phyloP scores from a whole-genome alignment of 2,113 vertebrate genomes.

The Heliornis fulica region DNA sequence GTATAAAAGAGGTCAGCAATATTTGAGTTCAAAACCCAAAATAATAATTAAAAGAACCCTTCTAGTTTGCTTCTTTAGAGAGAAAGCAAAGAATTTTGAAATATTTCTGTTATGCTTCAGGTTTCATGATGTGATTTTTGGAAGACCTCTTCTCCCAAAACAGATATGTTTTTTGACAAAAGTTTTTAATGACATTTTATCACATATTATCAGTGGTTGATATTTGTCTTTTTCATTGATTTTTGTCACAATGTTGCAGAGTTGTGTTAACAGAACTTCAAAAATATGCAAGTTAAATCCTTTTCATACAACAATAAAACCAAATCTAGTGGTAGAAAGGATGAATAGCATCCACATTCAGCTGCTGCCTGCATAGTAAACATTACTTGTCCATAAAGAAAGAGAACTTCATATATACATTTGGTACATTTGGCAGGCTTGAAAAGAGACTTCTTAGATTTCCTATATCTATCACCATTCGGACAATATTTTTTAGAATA shows the following conservation, averaged over 20 bases:
- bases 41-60: too few species aligned
- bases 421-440: not conserved
- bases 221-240: not conserved
- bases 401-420: not conserved
- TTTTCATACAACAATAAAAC: not conserved
- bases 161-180: not conserved
- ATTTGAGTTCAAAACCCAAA: too few species aligned
- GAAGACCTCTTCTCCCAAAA: not conserved
- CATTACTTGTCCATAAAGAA: not conserved
- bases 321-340: not conserved
- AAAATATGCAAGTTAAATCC: not conserved
- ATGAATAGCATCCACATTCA: not conserved
- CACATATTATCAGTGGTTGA: not conserved
- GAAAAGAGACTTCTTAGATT: not conserved
- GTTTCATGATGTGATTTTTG: not conserved
- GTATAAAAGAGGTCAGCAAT: not conserved
- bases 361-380: not conserved
- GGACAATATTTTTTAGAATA: not conserved
- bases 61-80: not conserved
- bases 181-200: not conserved
- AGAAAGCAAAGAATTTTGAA: not conserved
- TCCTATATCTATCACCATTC: not conserved
- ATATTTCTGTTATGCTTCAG: not conserved
- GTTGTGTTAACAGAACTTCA: not conserved
- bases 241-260: not conserved